Conservation (phyloP, 2,113 vertebrate genomes). For the Meleagris gallopavo region DNA sequence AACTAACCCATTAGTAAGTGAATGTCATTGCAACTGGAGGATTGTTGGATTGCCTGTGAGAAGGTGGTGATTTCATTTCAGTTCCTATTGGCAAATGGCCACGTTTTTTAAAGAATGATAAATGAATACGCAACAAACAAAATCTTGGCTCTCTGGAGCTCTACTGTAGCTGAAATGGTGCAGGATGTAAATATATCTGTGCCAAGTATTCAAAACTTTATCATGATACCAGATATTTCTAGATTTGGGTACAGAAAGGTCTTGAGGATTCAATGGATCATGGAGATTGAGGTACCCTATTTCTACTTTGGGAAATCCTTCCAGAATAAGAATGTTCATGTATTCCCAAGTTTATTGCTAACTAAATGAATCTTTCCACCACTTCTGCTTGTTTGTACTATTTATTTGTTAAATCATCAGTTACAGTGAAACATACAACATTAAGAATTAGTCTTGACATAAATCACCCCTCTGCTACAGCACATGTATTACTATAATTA, state of each 20-base stretch:
- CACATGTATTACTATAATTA: background rate
- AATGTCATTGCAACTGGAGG: slow-evolving; percentile 52
- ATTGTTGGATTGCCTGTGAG: slow-evolving; percentile 45
- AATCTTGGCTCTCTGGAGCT: slow-evolving; percentile 41
- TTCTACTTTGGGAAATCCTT: background rate
- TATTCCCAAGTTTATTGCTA: background rate
- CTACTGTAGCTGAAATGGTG: slow-evolving; percentile 41
- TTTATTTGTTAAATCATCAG: slow-evolving; percentile 32
- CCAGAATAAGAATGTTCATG: background rate
- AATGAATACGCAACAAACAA: slow-evolving; percentile 62
- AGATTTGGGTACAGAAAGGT: background rate
- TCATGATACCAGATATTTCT: slow-evolving; percentile 23
- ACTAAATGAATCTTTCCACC: background rate
- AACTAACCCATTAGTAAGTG: slow-evolving; percentile 67
- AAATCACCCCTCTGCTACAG: background rate
- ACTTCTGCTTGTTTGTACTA: background rate
- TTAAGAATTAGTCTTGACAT: background rate
- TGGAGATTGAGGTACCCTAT: background rate
- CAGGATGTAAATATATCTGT: background rate
- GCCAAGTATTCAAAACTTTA: slow-evolving; percentile 56
- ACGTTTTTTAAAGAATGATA: slow-evolving; percentile 64
- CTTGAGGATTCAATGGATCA: background rate
- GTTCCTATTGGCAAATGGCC: slow-evolving; percentile 61
- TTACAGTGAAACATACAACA: background rate
- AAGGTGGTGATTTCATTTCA: slow-evolving; percentile 67